Evolutionary conservation across 2,113 vertebrate species (phyloP), one percentile per base, ranked within the genome.

Genomic region (Probosciger aterrimus): DNA sequence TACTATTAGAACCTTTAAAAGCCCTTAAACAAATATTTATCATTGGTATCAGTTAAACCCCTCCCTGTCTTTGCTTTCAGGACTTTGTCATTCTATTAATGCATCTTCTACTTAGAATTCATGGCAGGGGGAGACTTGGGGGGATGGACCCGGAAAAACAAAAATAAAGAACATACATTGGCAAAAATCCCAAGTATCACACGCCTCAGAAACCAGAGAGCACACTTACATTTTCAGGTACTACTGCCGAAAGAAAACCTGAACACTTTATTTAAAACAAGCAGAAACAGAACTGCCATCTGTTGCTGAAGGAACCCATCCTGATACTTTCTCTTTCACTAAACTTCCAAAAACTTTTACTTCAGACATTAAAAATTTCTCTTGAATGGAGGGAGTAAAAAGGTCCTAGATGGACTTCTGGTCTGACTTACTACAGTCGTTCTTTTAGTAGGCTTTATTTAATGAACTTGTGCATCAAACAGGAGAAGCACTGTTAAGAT

Each of bases 11-110:
- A 76, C 33, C 18, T 80, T 80, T 64, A 86, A 87, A 33, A 41
- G 44, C 31, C 64, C 82, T 90, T 80, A 83, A 83, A 90, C 63
- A 90, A 95, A 78, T 81, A 88, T 81, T 94, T 70, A 84, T 70
- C 28, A 75, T 8, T 1, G 14, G 20, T 60, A 60, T 33, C 64
- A 68, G 55, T 39, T 68, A 89, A 86, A 37, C 27, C 23, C 14
- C 35, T 76, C 43, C 19, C 6, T 37, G 27, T 47, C 60, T 88
- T 47, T 75, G 57, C 11, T 87, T 84, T 82, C 43, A 67, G 28
- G 53, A 64, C 28, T 73, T 77, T 28, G 33, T 50, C 80, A 82
- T 55, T 60, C 18, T 67, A 41, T 65, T 52, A 76, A 86, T 19
- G 18, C 16, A 82, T 28, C 43, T 64, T 84, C 57, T 78, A 52